A percentile compares a stretch with the other conserved stretches of the same genome.
Evolutionary conservation across 2,888 invertebrate genomes (phyloP).

Genomic region (Coremacera marginata): DNA sequence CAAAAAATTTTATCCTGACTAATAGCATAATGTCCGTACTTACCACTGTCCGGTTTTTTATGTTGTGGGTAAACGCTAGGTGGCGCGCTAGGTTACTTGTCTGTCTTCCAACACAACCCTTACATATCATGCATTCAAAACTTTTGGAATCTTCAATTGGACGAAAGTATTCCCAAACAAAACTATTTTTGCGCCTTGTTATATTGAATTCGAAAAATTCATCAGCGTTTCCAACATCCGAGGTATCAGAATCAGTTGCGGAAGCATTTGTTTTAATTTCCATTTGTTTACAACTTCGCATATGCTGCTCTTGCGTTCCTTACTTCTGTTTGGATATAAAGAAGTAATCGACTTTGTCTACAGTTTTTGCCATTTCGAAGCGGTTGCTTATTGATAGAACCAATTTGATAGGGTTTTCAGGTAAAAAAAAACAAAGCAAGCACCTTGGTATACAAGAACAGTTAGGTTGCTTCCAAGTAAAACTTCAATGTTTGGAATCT

Average conservation of each 20-base stretch:
- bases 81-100: slow-evolving; percentile 56
- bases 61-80: slow-evolving; percentile 51
- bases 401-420: no score
- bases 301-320: neutral
- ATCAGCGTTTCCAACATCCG: slow-evolving; percentile 20
- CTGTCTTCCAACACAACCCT: slow-evolving; percentile 54
- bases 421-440: no score
- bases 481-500: no score
- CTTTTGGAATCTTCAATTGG: slow-evolving; percentile 48
- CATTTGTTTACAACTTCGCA: slow-evolving; percentile 19
- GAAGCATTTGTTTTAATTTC: slow-evolving; percentile 17
- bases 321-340: neutral
- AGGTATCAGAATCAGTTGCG: slow-evolving; percentile 15
- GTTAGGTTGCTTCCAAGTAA: no score
- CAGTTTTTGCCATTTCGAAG: neutral
- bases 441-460: no score
- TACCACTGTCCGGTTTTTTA: slow-evolving; percentile 45
- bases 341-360: neutral
- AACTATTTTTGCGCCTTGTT: slow-evolving; percentile 51
- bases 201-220: neutral
- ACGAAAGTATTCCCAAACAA: slow-evolving; percentile 56
- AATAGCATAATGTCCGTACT: neutral
- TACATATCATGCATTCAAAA: slow-evolving; percentile 54
- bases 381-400: neutral
- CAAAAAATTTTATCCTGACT: neutral